These are phyloP conservation scores for Ochropacha duplaris DNA, from an alignment of 2,888 invertebrate genomes.

Conservation along the genomic window DNA sequence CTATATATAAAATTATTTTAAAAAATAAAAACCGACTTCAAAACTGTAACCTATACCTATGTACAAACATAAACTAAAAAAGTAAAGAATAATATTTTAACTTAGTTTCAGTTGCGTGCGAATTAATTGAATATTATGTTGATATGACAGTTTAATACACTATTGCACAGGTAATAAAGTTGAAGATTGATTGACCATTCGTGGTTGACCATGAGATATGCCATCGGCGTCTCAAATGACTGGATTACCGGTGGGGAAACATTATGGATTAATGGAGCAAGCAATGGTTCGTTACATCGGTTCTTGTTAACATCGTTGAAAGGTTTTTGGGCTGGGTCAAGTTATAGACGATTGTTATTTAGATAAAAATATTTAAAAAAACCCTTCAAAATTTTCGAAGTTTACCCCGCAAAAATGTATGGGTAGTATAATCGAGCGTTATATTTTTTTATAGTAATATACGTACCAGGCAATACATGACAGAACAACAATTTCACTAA, in stretches of 20 bases:
- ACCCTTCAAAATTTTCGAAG: too few species aligned
- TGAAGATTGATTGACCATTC: slow-evolving; percentile 7
- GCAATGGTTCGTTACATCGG: slow-evolving; percentile 18
- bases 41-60: too few species aligned
- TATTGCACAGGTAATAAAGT: not conserved
- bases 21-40: too few species aligned
- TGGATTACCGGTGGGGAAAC: slow-evolving; percentile 48
- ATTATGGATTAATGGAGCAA: slow-evolving; percentile 37
- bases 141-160: not conserved
- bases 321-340: not conserved
- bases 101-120: not conserved
- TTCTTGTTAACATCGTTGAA: slow-evolving; percentile 27
- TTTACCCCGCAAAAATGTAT: too few species aligned
- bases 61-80: too few species aligned
- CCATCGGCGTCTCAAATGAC: slow-evolving; percentile 41
- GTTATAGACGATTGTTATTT: not conserved
- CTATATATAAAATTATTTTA: too few species aligned
- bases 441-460: too few species aligned
- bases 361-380: too few species aligned
- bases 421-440: too few species aligned
- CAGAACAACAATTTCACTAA: too few species aligned
- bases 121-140: not conserved
- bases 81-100: too few species aligned
- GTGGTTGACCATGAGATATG: slow-evolving; percentile 19
- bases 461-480: too few species aligned